A percentile compares a stretch with the other conserved stretches of the same genome.
phyloP scores from a whole-genome alignment of 2,888 invertebrate species.

The Scrobipalpa costella region DNA sequence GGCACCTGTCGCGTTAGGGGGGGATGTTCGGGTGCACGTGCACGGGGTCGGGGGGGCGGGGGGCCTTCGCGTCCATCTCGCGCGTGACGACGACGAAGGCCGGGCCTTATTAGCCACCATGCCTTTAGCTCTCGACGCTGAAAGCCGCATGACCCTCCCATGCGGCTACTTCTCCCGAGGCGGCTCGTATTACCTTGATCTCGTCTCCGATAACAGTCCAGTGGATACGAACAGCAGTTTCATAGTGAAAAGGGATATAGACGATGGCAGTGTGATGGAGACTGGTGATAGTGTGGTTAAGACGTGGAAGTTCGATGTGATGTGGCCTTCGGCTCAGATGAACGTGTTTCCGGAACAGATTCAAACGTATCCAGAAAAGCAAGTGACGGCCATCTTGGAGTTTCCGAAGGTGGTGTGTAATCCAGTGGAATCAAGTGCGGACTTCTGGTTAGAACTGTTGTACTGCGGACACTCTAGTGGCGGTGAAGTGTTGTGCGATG shows the following conservation, averaged over 20 bases:
- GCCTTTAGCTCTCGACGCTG: constrained; percentile 76
- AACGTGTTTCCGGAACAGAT: constrained; percentile 88
- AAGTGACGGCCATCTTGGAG: constrained; percentile 87
- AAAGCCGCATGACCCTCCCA: constrained; percentile 79
- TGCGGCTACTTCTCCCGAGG: constrained; percentile 89
- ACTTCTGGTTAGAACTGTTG: constrained; percentile 89
- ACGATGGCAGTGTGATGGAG: constrained; percentile 64
- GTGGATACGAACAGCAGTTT: constrained; percentile 48
- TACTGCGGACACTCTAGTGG: constrained; percentile 87
- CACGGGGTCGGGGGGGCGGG: constrained; percentile 70
- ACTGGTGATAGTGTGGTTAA: constrained; percentile 69
- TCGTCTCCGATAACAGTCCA: constrained; percentile 62
- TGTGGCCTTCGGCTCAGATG: constrained; percentile 89
- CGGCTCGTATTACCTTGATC: constrained; percentile 80
- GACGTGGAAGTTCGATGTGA: constrained; percentile 86
- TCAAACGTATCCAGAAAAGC: constrained; percentile 88
- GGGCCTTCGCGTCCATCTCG: constrained; percentile 67
- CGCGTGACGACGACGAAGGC: constrained; percentile 75
- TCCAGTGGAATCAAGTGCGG: constrained; percentile 82
- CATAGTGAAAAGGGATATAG: constrained; percentile 55
- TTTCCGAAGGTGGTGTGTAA: constrained; percentile 87
- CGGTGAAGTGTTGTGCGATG: constrained; percentile 86
- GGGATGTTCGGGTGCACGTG: constrained; percentile 88
- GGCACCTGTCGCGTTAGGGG: constrained; percentile 88
- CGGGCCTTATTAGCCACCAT: constrained; percentile 64